Percentiles rank a stretch among this genome's conserved stretches.
Evolutionary conservation across 2,888 invertebrate genomes (phyloP).

Genomic region (Theretra japonica): DNA sequence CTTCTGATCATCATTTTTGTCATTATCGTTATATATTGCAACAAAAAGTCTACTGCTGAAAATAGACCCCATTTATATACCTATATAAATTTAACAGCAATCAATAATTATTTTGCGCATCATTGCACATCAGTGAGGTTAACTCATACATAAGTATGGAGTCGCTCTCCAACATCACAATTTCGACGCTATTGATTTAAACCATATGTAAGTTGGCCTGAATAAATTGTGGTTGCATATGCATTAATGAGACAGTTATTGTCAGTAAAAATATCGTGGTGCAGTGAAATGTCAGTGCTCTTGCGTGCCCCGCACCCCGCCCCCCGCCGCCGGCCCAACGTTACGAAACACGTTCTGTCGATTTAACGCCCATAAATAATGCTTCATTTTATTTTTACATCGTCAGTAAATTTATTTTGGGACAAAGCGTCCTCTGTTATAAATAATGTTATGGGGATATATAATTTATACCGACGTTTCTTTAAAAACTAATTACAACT

Average conservation of each 20-base stretch:
- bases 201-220: slow-evolving; percentile 34
- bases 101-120: not conserved
- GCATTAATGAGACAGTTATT: slow-evolving; percentile 64
- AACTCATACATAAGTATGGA: not conserved
- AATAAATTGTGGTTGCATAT: slow-evolving; percentile 46
- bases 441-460: slow-evolving; percentile 7
- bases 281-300: slow-evolving; percentile 45
- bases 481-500: slow-evolving; percentile 8
- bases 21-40: too few species aligned
- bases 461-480: not conserved
- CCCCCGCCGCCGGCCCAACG: slow-evolving; percentile 6
- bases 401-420: slow-evolving; percentile 38
- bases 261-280: slow-evolving; percentile 55
- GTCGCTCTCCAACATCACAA: slow-evolving; percentile 31
- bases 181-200: slow-evolving; percentile 37
- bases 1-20: too few species aligned
- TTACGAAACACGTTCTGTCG: slow-evolving; percentile 51
- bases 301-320: not conserved
- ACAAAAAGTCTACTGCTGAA: too few species aligned
- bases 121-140: not conserved
- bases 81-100: not conserved
- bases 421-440: slow-evolving; percentile 20
- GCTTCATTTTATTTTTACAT: slow-evolving; percentile 48
- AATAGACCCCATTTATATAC: not conserved
- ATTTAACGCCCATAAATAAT: slow-evolving; percentile 54